These are phyloP conservation scores for Drosophila antonietae DNA, from an alignment of 2,888 invertebrate genomes.

Conservation along the genomic window DNA sequence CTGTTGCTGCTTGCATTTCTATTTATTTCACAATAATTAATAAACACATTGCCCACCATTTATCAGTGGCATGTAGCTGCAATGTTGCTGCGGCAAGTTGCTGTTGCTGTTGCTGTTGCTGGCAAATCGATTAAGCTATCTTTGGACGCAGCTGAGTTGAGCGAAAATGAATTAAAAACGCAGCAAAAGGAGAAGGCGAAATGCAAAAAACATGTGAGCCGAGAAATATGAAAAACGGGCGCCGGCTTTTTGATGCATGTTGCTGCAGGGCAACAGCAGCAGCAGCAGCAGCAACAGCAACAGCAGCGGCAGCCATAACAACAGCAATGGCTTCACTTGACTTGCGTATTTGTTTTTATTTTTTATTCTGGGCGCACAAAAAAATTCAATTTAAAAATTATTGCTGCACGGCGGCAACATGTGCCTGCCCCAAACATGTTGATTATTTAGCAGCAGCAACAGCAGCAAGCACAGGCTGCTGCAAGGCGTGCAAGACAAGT, in stretches of 20 bases:
- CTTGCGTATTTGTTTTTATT: slow-evolving; percentile 67
- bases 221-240: slow-evolving; percentile 75
- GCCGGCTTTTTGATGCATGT: slow-evolving; percentile 76
- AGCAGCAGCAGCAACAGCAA: slow-evolving; percentile 32
- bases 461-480: slow-evolving; percentile 40
- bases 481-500: slow-evolving; percentile 49
- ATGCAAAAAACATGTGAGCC: slow-evolving; percentile 56
- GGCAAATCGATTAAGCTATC: slow-evolving; percentile 82
- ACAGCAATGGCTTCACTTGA: slow-evolving; percentile 24
- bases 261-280: slow-evolving; percentile 61
- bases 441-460: slow-evolving; percentile 71
- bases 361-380: slow-evolving; percentile 49
- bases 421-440: slow-evolving; percentile 69
- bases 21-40: slow-evolving; percentile 75
- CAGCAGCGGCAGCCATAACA: slow-evolving; percentile 24
- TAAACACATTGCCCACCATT: slow-evolving; percentile 80
- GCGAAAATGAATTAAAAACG: slow-evolving; percentile 70
- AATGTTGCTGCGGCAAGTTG: slow-evolving; percentile 28
- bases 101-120: slow-evolving; percentile 48
- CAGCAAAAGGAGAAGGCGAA: slow-evolving; percentile 13
- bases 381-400: slow-evolving; percentile 82
- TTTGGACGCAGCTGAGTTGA: slow-evolving; percentile 49
- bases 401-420: slow-evolving; percentile 74
- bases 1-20: slow-evolving; percentile 54
- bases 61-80: slow-evolving; percentile 68